phyloP scores from a whole-genome alignment of 2,797 vertebrate species.

The Hypotaenidia okinawae region DNA sequence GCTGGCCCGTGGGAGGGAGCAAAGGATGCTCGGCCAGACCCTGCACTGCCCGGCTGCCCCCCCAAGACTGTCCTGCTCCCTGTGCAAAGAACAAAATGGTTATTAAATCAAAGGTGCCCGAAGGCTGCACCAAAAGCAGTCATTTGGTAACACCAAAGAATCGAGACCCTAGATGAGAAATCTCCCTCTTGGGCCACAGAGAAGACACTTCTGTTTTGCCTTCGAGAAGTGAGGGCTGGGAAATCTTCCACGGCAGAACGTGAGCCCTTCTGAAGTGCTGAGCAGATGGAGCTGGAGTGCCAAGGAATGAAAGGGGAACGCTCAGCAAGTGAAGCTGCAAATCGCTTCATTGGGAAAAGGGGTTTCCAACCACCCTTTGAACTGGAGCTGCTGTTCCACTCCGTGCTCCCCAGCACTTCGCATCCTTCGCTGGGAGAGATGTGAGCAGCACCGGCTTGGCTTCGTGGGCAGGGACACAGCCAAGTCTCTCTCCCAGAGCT shows the following conservation, averaged over 20 bases:
- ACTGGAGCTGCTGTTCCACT: neutral
- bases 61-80: neutral
- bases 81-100: neutral
- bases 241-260: neutral
- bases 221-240: conserved; percentile 8
- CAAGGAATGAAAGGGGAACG: neutral
- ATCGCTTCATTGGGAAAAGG: neutral
- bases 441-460: accelerated
- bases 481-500: accelerated
- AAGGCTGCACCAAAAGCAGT: neutral
- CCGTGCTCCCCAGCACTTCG: accelerated
- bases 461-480: neutral
- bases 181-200: conserved; percentile 27
- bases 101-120: neutral
- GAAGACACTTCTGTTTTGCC: neutral
- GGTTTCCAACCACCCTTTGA: neutral
- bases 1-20: too few relatives aligned
- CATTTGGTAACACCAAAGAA: neutral
- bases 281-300: neutral
- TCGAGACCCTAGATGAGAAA: conserved; percentile 18
- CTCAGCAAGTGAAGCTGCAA: neutral
- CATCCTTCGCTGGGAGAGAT: accelerated
- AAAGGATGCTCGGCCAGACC: too few relatives aligned
- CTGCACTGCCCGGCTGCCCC: neutral
- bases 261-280: neutral